Evolutionary conservation across 2,888 invertebrate genomes (phyloP).

Genomic region (Leptura quadrifasciata): DNA sequence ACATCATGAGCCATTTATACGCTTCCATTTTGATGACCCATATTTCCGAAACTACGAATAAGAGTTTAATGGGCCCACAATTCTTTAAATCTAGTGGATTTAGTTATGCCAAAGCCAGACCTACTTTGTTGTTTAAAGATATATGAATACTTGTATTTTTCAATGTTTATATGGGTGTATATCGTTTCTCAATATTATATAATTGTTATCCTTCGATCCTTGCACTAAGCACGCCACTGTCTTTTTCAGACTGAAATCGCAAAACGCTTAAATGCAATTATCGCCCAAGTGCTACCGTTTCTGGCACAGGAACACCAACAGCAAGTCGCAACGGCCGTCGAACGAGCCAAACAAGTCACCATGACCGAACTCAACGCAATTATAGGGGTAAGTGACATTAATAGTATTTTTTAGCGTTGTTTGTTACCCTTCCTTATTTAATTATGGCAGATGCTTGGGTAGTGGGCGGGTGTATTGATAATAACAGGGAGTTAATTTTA

Average conservation of each 20-base stretch:
- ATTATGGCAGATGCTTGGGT: slow-evolving; percentile 24
- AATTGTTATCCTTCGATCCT: not conserved
- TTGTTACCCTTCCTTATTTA: slow-evolving; percentile 19
- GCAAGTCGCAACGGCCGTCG: slow-evolving; percentile 94
- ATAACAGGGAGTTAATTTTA: not conserved
- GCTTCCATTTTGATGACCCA: too few relatives aligned
- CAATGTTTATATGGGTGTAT: too few relatives aligned
- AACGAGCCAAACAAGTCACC: slow-evolving; percentile 95
- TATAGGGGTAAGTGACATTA: slow-evolving; percentile 86
- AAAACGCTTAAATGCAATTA: slow-evolving; percentile 94
- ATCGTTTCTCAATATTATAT: not conserved
- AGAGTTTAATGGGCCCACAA: too few relatives aligned
- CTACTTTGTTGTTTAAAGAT: too few relatives aligned
- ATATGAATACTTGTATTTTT: too few relatives aligned
- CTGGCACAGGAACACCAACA: slow-evolving; percentile 94
- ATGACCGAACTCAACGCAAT: slow-evolving; percentile 96
- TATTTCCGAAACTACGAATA: too few relatives aligned
- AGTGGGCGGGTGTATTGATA: not conserved
- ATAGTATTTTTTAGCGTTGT: slow-evolving; percentile 33
- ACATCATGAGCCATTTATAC: too few relatives aligned
- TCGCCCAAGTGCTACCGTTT: slow-evolving; percentile 95
- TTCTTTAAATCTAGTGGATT: too few relatives aligned
- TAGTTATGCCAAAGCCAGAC: too few relatives aligned
- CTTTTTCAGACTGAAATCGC: slow-evolving; percentile 93
- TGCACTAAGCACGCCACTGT: not conserved